phyloP scores from a whole-genome alignment of 2,888 invertebrate genomes.

The Pogonocherus hispidulus region DNA sequence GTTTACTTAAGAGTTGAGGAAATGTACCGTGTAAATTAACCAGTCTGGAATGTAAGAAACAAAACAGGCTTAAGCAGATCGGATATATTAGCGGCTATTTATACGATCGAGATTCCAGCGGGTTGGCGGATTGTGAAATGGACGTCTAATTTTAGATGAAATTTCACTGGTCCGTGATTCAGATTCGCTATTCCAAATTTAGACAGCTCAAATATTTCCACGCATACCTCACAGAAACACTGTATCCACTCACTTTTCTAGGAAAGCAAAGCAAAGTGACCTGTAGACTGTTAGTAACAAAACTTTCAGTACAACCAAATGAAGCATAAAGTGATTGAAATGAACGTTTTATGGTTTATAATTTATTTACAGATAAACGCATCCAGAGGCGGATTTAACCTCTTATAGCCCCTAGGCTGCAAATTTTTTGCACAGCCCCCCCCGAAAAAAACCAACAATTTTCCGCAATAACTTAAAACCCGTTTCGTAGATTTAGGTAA shows the following conservation, averaged over 20 bases:
- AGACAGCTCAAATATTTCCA: neutral
- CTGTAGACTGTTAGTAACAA: too few relatives aligned
- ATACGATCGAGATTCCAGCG: constrained; percentile 28
- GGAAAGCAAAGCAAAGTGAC: too few relatives aligned
- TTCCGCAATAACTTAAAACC: too few relatives aligned
- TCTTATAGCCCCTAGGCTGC: too few relatives aligned
- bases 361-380: too few relatives aligned
- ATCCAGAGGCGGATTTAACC: too few relatives aligned
- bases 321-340: too few relatives aligned
- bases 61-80: constrained; percentile 24
- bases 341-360: too few relatives aligned
- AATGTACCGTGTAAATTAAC: neutral
- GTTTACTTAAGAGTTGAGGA: constrained; percentile 10
- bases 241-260: neutral
- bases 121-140: constrained; percentile 37
- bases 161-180: constrained; percentile 29
- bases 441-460: too few relatives aligned
- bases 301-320: too few relatives aligned
- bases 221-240: neutral
- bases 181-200: constrained; percentile 18
- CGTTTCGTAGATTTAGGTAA: too few relatives aligned
- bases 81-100: constrained; percentile 35
- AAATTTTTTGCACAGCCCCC: too few relatives aligned
- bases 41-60: constrained; percentile 31
- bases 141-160: constrained; percentile 39